phyloP scores from a whole-genome alignment of 2,797 vertebrate species.

The Antrozous pallidus region DNA sequence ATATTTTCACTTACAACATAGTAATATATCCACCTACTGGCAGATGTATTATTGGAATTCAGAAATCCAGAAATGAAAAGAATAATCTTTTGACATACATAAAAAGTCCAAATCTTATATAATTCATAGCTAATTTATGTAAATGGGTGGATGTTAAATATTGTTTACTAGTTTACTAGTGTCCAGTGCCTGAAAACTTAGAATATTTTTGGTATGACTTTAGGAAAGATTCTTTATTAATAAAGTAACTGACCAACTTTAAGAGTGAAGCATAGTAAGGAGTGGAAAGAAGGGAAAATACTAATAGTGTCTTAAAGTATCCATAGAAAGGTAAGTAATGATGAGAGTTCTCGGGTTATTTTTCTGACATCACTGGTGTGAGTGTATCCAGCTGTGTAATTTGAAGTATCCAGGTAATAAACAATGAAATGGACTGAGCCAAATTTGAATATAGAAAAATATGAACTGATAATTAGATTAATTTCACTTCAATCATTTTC shows the following conservation, averaged over 20 bases:
- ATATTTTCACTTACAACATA: not conserved
- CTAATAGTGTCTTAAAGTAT: not conserved
- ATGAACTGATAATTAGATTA: not conserved
- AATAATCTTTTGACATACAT: not conserved
- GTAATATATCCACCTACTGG: not conserved
- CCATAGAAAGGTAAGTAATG: not conserved
- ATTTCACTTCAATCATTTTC: slow-evolving; percentile 30
- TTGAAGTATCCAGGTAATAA: not conserved
- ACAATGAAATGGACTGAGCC: not conserved
- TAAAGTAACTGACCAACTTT: not conserved
- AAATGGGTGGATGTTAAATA: not conserved
- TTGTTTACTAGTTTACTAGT: not conserved
- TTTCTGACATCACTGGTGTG: not conserved
- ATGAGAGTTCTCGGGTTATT: not conserved
- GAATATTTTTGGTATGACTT: not conserved
- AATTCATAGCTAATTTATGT: not conserved
- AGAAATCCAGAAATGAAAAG: not conserved
- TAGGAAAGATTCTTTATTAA: not conserved
- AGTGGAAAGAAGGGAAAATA: not conserved
- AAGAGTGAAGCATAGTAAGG: not conserved
- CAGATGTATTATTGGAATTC: not conserved
- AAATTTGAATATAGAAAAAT: not conserved
- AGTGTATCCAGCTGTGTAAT: not conserved
- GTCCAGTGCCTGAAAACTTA: not conserved
- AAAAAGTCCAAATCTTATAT: not conserved